A percentile compares a stretch with the other conserved stretches of the same genome.
Evolutionary conservation across 2,797 vertebrate genomes (phyloP).

Genomic region (Sebastes vulpes): DNA sequence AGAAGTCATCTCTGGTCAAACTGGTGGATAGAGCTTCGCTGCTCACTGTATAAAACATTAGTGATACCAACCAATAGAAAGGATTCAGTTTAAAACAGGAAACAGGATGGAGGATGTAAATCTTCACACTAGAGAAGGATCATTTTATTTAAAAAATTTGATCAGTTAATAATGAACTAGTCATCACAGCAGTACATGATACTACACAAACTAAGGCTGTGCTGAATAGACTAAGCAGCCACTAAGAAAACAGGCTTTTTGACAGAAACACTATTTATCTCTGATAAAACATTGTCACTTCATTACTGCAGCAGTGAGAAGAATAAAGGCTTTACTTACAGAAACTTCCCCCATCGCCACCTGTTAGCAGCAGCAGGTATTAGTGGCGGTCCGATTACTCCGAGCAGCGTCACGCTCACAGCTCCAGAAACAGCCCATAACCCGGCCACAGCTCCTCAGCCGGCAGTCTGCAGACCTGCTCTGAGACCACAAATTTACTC

Average conservation of each 20-base stretch:
- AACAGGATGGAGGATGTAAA: not conserved
- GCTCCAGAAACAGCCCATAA: conserved; percentile 69
- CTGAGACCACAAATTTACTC: conserved; percentile 39
- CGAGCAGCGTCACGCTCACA: conserved; percentile 54
- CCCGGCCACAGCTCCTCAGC: conserved; percentile 33
- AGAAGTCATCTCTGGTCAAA: conserved; percentile 8
- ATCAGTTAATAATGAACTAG: not conserved
- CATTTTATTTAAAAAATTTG: not conserved
- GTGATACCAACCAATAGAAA: not conserved
- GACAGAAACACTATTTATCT: not conserved
- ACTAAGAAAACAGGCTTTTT: not conserved
- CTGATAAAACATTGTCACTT: not conserved
- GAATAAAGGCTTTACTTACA: conserved; percentile 69
- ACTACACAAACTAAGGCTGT: not conserved
- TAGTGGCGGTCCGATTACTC: conserved; percentile 59
- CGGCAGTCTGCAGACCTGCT: conserved; percentile 23
- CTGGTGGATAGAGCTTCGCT: not conserved
- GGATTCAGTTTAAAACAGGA: not conserved
- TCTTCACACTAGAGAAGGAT: not conserved
- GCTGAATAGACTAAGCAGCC: not conserved
- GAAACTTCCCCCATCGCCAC: conserved; percentile 77
- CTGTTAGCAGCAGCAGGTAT: conserved; percentile 75
- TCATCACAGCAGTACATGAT: not conserved
- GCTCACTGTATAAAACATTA: not conserved
- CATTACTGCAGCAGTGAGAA: not conserved